Conservation (phyloP, 2,797 vertebrate species). For the Cryptoprocta ferox region DNA sequence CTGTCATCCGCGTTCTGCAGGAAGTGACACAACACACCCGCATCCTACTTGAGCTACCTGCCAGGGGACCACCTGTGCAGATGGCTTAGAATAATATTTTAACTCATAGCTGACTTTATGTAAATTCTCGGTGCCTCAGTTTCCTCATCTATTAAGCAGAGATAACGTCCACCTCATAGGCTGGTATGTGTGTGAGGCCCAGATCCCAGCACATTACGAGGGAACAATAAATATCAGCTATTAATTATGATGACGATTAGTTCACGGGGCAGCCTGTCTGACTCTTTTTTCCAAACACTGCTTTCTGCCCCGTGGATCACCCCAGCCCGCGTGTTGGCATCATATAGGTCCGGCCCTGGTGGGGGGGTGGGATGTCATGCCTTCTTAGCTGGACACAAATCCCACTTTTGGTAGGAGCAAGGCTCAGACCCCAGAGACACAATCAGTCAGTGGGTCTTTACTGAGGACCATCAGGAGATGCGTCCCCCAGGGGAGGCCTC, state of each 20-base stretch:
- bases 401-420: not conserved
- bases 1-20: not conserved
- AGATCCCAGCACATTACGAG: not conserved
- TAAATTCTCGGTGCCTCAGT: not conserved
- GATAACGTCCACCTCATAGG: not conserved
- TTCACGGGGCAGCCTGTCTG: not conserved
- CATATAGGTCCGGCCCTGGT: fast-evolving
- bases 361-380: too few relatives aligned
- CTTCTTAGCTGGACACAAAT: not conserved
- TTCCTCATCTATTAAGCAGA: not conserved
- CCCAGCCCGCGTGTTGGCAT: not conserved
- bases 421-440: not conserved
- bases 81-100: not conserved
- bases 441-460: fast-evolving
- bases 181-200: not conserved
- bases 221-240: too few relatives aligned
- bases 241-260: too few relatives aligned
- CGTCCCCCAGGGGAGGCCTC: too few relatives aligned
- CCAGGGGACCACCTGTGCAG: not conserved
- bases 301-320: not conserved
- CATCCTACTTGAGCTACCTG: not conserved
- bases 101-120: not conserved
- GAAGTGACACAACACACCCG: not conserved
- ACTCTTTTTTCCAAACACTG: not conserved
- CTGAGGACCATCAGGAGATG: not conserved